phyloP scores from a whole-genome alignment of 2,888 invertebrate genomes.

The Acleris sparsana region DNA sequence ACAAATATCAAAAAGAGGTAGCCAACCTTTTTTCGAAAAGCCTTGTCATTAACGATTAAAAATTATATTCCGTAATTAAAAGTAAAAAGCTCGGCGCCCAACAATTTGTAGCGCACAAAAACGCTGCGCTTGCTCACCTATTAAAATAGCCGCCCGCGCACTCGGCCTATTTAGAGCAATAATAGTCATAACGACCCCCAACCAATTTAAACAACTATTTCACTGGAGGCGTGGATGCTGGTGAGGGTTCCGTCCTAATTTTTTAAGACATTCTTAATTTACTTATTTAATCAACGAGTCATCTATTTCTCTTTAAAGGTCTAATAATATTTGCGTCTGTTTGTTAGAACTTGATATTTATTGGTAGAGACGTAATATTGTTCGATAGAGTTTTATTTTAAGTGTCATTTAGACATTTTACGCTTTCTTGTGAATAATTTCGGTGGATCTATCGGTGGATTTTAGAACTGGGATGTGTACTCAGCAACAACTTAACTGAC shows the following conservation, averaged over 20 bases:
- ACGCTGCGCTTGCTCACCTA: conserved; percentile 51
- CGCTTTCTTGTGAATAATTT: no score
- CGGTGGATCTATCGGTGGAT: no score
- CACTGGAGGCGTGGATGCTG: conserved; percentile 32
- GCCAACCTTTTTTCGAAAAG: not conserved
- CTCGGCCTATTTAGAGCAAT: conserved; percentile 73
- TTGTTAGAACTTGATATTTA: not conserved
- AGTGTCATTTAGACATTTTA: no score
- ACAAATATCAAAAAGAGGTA: not conserved
- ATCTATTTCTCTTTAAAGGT: no score
- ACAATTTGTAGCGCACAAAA: conserved; percentile 18
- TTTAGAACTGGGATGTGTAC: no score
- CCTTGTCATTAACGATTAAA: conserved; percentile 17
- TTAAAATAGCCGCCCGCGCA: conserved; percentile 77
- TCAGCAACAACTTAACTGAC: no score
- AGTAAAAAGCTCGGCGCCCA: conserved; percentile 47
- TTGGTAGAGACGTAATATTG: no score
- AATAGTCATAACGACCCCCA: conserved; percentile 62
- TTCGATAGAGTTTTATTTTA: no score
- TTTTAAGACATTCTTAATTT: not conserved
- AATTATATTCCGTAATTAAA: conserved; percentile 37
- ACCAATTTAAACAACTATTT: conserved; percentile 33
- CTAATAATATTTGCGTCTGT: not conserved
- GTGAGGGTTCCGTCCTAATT: conserved; percentile 25
- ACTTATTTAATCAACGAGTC: no score